Conservation (phyloP, 2,113 vertebrate species). For the Turdus rufiventris region DNA sequence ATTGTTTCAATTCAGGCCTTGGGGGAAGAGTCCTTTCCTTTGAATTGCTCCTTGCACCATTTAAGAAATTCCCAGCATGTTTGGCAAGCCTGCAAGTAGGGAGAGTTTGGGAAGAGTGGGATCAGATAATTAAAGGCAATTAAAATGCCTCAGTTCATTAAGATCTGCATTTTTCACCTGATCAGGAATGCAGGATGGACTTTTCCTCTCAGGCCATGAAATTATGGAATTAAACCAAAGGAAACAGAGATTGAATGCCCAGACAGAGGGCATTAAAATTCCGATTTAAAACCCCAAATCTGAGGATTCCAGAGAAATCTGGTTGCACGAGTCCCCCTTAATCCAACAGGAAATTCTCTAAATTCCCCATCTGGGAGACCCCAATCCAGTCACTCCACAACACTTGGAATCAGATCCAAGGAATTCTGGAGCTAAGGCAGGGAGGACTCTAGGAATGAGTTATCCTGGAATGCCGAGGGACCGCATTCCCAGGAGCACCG, state of each 20-base stretch:
- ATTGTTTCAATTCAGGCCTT: not conserved
- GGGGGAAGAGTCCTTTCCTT: not conserved
- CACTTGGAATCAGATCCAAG: not conserved
- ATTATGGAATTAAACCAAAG: not conserved
- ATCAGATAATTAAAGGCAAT: not conserved
- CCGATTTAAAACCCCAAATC: not conserved
- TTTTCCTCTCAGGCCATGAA: not conserved
- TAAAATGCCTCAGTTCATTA: not conserved
- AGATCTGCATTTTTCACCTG: not conserved
- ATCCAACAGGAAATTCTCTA: not conserved
- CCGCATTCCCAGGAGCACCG: fast-evolving
- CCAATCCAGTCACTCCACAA: not conserved
- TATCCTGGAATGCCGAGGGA: not conserved
- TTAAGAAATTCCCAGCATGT: not conserved
- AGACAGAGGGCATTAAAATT: not conserved
- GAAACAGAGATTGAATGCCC: not conserved
- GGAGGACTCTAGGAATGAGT: not conserved
- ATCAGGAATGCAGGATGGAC: not conserved
- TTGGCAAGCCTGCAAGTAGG: not conserved
- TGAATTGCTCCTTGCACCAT: not conserved
- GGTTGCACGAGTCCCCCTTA: not conserved
- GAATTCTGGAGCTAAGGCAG: not conserved
- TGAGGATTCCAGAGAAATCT: not conserved
- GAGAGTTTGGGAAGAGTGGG: not conserved
- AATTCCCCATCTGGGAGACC: not conserved